These are phyloP conservation scores for Sebastiscus tertius DNA, from an alignment of 2,797 vertebrate species.

Conservation along the genomic window DNA sequence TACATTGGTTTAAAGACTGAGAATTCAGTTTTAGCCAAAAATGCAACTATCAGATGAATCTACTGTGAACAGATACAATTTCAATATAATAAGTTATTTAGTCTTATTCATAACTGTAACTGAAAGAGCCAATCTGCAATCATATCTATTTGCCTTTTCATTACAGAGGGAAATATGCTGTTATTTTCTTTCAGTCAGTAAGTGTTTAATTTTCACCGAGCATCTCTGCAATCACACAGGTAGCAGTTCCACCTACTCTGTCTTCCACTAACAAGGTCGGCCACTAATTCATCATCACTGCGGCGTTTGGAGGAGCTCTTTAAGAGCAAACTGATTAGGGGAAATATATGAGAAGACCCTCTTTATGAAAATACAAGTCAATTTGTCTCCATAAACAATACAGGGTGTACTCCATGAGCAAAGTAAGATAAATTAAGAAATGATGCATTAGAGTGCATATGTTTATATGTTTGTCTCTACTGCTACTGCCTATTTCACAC, in stretches of 20 bases:
- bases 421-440: conserved; percentile 43
- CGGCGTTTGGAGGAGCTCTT: conserved; percentile 12
- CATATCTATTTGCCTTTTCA: neutral
- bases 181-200: neutral
- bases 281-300: conserved; percentile 32
- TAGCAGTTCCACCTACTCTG: conserved; percentile 9
- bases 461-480: neutral
- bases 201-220: neutral
- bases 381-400: conserved; percentile 53
- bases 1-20: neutral
- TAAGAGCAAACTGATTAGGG: conserved; percentile 37
- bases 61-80: neutral
- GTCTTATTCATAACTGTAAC: neutral
- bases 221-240: conserved; percentile 1
- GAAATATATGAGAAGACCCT: conserved; percentile 27
- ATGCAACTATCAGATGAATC: neutral
- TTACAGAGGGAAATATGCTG: neutral
- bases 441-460: conserved; percentile 1
- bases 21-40: neutral
- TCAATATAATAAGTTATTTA: neutral
- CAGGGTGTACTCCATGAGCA: neutral
- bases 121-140: neutral
- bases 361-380: conserved; percentile 15
- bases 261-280: conserved; percentile 32
- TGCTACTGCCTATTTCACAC: neutral